These are phyloP conservation scores for Pseudochromis fuscus DNA, from an alignment of 2,797 vertebrate genomes.

Conservation along the genomic window DNA sequence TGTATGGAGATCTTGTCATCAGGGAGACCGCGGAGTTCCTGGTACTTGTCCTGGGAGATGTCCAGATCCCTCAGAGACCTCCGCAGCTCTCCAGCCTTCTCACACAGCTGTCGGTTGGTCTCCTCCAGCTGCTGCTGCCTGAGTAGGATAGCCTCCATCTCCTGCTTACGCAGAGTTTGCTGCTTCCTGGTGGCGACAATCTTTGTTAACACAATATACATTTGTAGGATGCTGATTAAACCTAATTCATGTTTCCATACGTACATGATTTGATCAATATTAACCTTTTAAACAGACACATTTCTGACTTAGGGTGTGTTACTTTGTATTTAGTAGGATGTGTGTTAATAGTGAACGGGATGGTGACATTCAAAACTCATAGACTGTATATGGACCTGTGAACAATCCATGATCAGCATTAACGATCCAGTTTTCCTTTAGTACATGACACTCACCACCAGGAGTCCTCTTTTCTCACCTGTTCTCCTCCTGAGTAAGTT, in stretches of 20 bases:
- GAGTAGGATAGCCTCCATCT: conserved; percentile 93
- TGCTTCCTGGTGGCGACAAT: conserved; percentile 87
- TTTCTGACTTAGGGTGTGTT: too few relatives aligned
- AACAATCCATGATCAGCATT: not conserved
- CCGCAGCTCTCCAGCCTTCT: conserved; percentile 91
- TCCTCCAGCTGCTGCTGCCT: conserved; percentile 96
- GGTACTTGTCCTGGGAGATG: conserved; percentile 89
- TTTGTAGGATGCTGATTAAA: too few relatives aligned
- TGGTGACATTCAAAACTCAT: too few relatives aligned
- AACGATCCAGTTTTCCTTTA: not conserved
- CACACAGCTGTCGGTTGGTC: conserved; percentile 91
- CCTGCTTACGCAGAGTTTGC: conserved; percentile 93
- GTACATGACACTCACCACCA: too few relatives aligned
- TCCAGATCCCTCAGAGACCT: conserved; percentile 91
- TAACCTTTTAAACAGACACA: too few relatives aligned
- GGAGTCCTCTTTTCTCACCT: conserved; percentile 80
- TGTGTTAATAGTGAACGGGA: too few relatives aligned
- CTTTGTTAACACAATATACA: not conserved
- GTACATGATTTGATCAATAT: too few relatives aligned
- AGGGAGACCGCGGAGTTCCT: conserved; percentile 87
- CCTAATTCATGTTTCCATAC: too few relatives aligned
- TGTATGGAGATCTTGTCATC: conserved; percentile 94
- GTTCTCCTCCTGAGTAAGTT: conserved; percentile 93
- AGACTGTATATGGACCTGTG: not conserved
- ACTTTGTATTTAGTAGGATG: too few relatives aligned